These are phyloP conservation scores for Ochropacha duplaris DNA, from an alignment of 2,888 invertebrate genomes.

Conservation along the genomic window DNA sequence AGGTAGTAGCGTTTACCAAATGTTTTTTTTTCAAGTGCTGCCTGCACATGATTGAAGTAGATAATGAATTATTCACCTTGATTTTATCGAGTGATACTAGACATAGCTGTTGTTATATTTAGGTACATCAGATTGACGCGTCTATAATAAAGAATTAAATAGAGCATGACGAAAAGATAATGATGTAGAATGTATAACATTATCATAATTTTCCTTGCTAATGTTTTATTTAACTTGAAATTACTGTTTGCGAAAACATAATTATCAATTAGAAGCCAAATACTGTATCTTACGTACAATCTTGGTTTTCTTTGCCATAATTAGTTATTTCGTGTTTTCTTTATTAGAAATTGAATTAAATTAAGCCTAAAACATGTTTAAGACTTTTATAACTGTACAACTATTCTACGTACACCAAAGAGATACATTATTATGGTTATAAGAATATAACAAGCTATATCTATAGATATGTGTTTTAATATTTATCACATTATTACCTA, in stretches of 20 bases:
- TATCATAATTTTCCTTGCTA: background rate
- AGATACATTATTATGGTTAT: too few relatives aligned
- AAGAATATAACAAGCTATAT: too few relatives aligned
- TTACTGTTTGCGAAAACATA: constrained; percentile 6
- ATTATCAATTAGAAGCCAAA: background rate
- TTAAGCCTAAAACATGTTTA: background rate
- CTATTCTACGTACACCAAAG: too few relatives aligned
- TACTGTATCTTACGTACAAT: background rate
- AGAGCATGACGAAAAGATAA: constrained; percentile 2
- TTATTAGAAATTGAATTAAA: background rate
- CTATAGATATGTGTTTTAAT: too few relatives aligned
- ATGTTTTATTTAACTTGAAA: background rate
- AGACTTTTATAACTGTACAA: too few relatives aligned
- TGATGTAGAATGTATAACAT: background rate
- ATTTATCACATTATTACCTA: too few relatives aligned
- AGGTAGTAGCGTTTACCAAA: too few relatives aligned
- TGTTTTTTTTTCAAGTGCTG: too few relatives aligned
- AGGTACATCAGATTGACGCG: background rate
- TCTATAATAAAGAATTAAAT: constrained; percentile 2
- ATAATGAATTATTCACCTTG: too few relatives aligned
- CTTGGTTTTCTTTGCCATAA: background rate
- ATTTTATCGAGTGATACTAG: too few relatives aligned
- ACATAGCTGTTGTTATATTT: background rate
- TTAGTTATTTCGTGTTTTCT: background rate
- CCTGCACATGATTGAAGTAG: too few relatives aligned